phyloP scores from a whole-genome alignment of 2,888 invertebrate species.

The Zygaena filipendulae region DNA sequence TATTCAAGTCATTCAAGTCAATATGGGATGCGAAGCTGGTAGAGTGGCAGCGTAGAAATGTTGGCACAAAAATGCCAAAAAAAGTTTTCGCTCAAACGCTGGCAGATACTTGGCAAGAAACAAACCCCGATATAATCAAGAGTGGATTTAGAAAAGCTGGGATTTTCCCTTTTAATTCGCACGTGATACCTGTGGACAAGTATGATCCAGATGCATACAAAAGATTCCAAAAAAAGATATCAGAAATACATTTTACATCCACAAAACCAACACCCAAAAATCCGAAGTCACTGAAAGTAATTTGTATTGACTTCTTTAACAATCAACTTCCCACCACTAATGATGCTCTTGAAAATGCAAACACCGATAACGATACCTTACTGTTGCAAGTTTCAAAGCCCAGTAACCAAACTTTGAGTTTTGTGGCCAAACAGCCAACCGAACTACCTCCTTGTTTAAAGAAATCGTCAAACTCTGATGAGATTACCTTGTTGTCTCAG shows the following conservation, averaged over 20 bases:
- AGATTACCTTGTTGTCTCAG: no score
- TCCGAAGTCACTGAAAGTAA: slow-evolving; percentile 5
- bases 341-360: slow-evolving; percentile 2
- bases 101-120: slow-evolving; percentile 12
- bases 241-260: no score
- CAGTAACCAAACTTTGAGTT: no score
- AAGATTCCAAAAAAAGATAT: no score
- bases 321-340: slow-evolving; percentile 3
- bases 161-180: slow-evolving; percentile 12
- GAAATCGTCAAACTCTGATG: slow-evolving; percentile 2
- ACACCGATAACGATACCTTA: no score
- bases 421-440: no score
- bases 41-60: slow-evolving; percentile 18
- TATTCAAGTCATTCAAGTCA: slow-evolving; percentile 21
- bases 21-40: slow-evolving; percentile 18
- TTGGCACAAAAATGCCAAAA: slow-evolving; percentile 17
- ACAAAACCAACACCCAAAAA: slow-evolving; percentile 5
- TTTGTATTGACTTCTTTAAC: slow-evolving; percentile 7
- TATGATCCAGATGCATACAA: no score
- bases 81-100: slow-evolving; percentile 8
- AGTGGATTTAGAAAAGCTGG: slow-evolving; percentile 18
- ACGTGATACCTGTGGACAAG: slow-evolving; percentile 6
- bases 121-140: slow-evolving; percentile 12
- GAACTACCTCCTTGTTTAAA: slow-evolving; percentile 1
- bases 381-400: no score